Conservation (phyloP, 2,888 invertebrate species). For the Melanophora roralis region DNA sequence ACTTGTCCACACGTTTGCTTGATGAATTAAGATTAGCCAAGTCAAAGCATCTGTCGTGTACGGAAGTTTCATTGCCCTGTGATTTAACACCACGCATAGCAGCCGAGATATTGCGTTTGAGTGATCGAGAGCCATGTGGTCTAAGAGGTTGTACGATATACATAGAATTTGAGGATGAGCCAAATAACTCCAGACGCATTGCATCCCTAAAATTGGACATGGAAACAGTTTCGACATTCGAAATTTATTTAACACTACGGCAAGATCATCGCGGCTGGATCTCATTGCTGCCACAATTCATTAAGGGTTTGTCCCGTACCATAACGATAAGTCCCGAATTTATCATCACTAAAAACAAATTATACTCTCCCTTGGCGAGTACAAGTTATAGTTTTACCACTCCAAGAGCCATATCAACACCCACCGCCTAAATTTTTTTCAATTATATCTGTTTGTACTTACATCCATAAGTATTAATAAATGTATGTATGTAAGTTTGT, state of each 20-base stretch:
- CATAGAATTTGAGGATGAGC: conserved; percentile 72
- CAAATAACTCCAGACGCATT: conserved; percentile 71
- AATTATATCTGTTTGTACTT: conserved; percentile 24
- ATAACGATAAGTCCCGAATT: conserved; percentile 73
- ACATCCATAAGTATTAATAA: conserved; percentile 35
- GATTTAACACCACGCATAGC: conserved; percentile 72
- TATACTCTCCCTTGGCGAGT: conserved; percentile 69
- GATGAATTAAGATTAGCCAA: conserved; percentile 71
- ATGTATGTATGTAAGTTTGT: neutral
- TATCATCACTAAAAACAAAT: conserved; percentile 71
- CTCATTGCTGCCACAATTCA: conserved; percentile 71
- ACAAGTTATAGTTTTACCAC: conserved; percentile 64
- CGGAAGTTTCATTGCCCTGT: conserved; percentile 73
- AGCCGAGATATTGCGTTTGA: conserved; percentile 71
- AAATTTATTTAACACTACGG: conserved; percentile 72
- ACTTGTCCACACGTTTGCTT: conserved; percentile 67
- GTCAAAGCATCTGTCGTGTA: conserved; percentile 70
- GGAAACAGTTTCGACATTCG: conserved; percentile 72
- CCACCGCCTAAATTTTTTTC: conserved; percentile 48
- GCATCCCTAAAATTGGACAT: conserved; percentile 71
- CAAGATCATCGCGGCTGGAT: conserved; percentile 74
- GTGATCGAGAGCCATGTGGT: conserved; percentile 72
- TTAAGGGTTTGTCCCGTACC: conserved; percentile 72
- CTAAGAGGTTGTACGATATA: conserved; percentile 73
- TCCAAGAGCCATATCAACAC: conserved; percentile 60